Percentiles rank a stretch among this genome's conserved stretches.
Evolutionary conservation across 1,140 invertebrate species (phyloP).

Genomic region (Spodoptera litura): DNA sequence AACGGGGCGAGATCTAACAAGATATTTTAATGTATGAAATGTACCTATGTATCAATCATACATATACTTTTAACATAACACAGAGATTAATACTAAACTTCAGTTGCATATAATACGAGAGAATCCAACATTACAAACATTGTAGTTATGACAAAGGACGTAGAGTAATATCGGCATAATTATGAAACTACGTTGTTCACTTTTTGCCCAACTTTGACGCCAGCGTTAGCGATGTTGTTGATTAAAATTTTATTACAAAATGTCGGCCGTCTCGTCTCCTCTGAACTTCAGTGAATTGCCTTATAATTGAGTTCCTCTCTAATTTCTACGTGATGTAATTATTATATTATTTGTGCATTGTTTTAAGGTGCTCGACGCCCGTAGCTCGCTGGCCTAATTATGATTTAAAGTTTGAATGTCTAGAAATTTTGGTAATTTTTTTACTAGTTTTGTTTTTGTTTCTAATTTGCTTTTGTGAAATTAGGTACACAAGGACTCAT

Average conservation of each 20-base stretch:
- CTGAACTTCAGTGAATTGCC: constrained; percentile 51
- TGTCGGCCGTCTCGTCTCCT: constrained; percentile 43
- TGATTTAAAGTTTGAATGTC: not conserved
- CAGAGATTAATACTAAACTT: not conserved
- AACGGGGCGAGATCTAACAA: no score
- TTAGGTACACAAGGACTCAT: no score
- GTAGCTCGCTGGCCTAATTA: not conserved
- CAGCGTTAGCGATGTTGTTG: constrained; percentile 38
- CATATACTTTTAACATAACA: no score
- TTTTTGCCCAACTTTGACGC: constrained; percentile 36
- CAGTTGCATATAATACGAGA: not conserved
- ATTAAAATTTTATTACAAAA: constrained; percentile 57
- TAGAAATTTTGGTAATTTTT: no score
- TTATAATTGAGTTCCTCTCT: constrained; percentile 51
- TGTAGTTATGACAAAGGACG: not conserved
- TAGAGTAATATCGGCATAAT: constrained; percentile 20
- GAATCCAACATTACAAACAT: not conserved
- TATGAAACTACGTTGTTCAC: constrained; percentile 29
- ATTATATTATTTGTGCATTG: constrained; percentile 24
- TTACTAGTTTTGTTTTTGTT: no score
- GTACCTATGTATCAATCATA: no score
- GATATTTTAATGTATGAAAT: no score
- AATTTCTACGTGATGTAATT: constrained; percentile 39
- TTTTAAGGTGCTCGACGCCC: not conserved
- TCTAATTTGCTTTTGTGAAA: no score